Conservation (phyloP, 2,888 invertebrate species). For the Parnassius mnemosyne region DNA sequence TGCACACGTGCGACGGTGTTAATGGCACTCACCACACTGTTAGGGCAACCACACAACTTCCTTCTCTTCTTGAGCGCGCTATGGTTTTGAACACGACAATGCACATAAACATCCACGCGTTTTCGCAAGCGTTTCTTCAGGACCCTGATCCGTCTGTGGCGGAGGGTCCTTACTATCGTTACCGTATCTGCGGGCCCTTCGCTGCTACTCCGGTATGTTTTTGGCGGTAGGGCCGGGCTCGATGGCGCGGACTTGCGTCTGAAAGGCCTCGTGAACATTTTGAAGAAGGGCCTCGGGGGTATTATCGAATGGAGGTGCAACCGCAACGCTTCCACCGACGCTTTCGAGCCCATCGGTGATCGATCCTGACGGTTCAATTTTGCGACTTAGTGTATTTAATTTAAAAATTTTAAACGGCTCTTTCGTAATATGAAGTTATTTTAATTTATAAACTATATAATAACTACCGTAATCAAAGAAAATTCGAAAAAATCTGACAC, state of each 20-base stretch:
- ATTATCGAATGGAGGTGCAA: conserved; percentile 79
- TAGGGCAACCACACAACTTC: conserved; percentile 60
- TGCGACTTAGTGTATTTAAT: conserved; percentile 12
- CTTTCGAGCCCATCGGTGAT: conserved; percentile 75
- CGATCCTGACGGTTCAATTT: conserved; percentile 65
- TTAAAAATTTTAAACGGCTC: background rate
- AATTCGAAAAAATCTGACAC: too few relatives aligned
- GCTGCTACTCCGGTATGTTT: conserved; percentile 74
- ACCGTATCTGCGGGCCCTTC: conserved; percentile 74
- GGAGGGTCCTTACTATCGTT: conserved; percentile 57
- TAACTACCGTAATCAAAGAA: too few relatives aligned
- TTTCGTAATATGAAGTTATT: background rate
- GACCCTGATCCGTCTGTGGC: conserved; percentile 58
- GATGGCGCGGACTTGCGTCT: conserved; percentile 84
- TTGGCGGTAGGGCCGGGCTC: conserved; percentile 82
- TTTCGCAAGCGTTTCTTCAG: conserved; percentile 66
- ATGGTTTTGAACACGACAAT: conserved; percentile 62
- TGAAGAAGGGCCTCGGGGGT: conserved; percentile 82
- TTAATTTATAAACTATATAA: background rate
- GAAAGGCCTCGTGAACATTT: conserved; percentile 84
- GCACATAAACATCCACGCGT: conserved; percentile 72
- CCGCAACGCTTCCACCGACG: conserved; percentile 74
- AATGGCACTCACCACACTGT: conserved; percentile 78
- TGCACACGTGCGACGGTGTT: conserved; percentile 39
- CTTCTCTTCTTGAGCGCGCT: conserved; percentile 53